Evolutionary conservation across 1,140 invertebrate species (phyloP), one percentile per base, ranked within the genome.

Genomic region (Sitobion miscanthi): DNA sequence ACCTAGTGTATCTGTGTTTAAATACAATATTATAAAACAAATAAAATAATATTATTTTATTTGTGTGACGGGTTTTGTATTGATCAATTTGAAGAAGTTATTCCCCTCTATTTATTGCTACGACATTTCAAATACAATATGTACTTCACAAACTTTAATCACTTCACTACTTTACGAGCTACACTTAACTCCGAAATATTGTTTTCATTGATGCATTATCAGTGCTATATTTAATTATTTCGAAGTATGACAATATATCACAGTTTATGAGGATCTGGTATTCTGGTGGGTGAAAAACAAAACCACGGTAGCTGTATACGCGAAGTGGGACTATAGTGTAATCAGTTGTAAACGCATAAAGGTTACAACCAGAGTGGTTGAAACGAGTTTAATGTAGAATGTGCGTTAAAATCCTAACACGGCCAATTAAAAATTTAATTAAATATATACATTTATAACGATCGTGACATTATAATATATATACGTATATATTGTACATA

Each of bases 401-500:
- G 62, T 25, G 89, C 89, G 54, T 90, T 69, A 69, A 62, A 90
- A 62, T 69, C 89, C 89, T 42, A 69, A 90, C 54, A 69, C 89
- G 54, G 42, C 89, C 89, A 90, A 90, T 90, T 90, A 90, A 90
- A 90, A 90, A 90, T 90, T 90, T 69, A 90, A 90, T 90, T 69
- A 90, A 90, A 90, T 45, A 90, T 90, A 69, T 90, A 62, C 57
- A 45, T 90, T 62, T 89, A 89, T 89, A 89, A 89, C 88, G 88
- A 89, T 89, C 88, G 88, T 35, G 52, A 38, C 86, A 87, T 87
- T 35, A 89, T 54, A 30, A n/a, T 14, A n/a, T n/a, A 38, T 38
- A 35, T 77, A 77, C 14, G 8, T 77, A 42, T 42, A 42, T 42
- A 42, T 42, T 42, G 42, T 77, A 54, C 35, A 20, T 77, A 77